Base-by-base conservation (phyloP, 2,797 vertebrate species). In the Vultur gryphus region DNA sequence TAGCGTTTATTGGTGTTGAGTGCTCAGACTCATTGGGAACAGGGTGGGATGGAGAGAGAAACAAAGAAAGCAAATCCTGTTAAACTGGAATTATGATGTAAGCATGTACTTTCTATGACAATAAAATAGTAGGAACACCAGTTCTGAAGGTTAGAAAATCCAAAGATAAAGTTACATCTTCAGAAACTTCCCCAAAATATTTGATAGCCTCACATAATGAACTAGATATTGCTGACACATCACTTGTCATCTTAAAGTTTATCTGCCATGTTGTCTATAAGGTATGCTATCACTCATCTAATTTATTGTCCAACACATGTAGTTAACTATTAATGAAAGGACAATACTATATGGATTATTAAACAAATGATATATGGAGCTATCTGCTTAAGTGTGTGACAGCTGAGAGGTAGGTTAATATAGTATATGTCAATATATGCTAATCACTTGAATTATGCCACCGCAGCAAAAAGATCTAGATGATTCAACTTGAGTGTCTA, bases 401-500 rank as follows among this genome's bases (percentile, higher is more conserved):
- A 92, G n/a, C 20, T 58, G 79, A 95, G 94, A 93, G 69, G 39
- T 55, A 88, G 61, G 69, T 93, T 94, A 88, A 83, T 95, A 55
- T 15, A 78, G 41, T 87, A 23, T 65, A 91, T 62, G 61, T 78
- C 93, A 95, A 92, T 96, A 85, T 87, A 92, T 95, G 87, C 13
- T 94, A 92, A 95, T 92, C 41, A 69, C 23, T 88, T 96, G 79
- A 92, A 89, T 84, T 84, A 93, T 88, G 69, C 65, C 82, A 93
- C 26, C 2, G 4, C 65, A 95, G 86, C 89, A 91, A 87, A 91
- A 87, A 81, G 41, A 80, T 55, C 14, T 5, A 75, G 71, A 85
- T 66, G 10, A 78, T 84, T 89, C 61, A 81, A 39, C 17, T 57
- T 31, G 14, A 82, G 43, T 77, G 43, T 17, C 33, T 87, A 58